Evolutionary conservation across 2,888 invertebrate genomes (phyloP), one percentile per base, ranked within the genome.

Genomic region (Priocnemis perturbator): DNA sequence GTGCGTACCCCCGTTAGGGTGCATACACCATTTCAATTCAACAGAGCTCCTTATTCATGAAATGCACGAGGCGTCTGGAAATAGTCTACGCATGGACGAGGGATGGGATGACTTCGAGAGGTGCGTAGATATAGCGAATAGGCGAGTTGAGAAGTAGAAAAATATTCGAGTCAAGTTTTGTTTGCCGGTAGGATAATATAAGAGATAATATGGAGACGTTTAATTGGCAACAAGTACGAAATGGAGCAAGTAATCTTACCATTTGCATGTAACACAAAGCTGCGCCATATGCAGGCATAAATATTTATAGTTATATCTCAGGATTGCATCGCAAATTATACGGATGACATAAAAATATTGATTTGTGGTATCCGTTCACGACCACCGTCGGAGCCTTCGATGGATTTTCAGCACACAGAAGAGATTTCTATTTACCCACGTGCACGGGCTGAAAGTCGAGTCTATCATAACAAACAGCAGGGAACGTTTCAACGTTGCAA

Each of bases 1-100:
- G 85, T 86, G 71, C 75, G 79, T 76, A 76, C 71, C 77, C 77
- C 76, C 75, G 64, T 64, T 61, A 69, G 70, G 62, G 67, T 59
- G 45, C 44, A 70, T 71, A 79, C 77, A 73, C 79, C 80, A 82
- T 83, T 86, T 81, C 77, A 77, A 84, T 82, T 83, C 72, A 85
- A 86, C 86, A 86, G 81, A 80, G 84, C 77, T 67, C 69, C 67
- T 78, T 83, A 86, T 86, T 86, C 86, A 86, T 73, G 67, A 79
- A 79, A 73, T 69, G 67, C 76, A 62, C 64, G 30, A 61, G 30
- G 62, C 60, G 69, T 70, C 61, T 48, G 69, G 59, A 37, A 37
- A 37, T 37, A 37, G 37, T 37, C 37, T 37, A 37, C 37, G 37
- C 37, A 37, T 11, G 30, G 53, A 45, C 60, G 57, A 67, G 66